These are phyloP conservation scores for Spilosoma lubricipeda DNA, from an alignment of 2,888 invertebrate species.

Conservation along the genomic window DNA sequence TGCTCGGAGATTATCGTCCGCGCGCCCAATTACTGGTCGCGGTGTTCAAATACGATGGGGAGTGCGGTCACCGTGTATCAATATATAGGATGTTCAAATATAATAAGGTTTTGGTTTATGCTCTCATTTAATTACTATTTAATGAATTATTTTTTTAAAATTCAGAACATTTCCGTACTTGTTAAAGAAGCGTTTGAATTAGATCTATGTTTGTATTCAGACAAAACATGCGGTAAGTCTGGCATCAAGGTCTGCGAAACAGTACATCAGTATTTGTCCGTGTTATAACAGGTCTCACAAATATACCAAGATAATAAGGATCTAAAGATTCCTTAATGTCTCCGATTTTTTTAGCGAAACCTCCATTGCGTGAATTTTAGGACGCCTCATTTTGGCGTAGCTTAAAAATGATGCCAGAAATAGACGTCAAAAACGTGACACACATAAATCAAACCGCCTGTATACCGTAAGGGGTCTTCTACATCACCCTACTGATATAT, in stretches of 20 bases:
- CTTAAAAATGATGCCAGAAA: not conserved
- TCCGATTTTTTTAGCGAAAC: too few relatives aligned
- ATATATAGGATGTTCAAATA: slow-evolving; percentile 16
- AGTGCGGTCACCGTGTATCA: slow-evolving; percentile 20
- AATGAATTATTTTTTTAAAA: too few relatives aligned
- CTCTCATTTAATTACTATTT: not conserved
- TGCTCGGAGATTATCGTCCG: slow-evolving; percentile 63
- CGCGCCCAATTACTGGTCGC: slow-evolving; percentile 58
- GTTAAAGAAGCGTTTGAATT: too few relatives aligned
- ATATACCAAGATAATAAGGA: too few relatives aligned
- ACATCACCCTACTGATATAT: slow-evolving; percentile 22
- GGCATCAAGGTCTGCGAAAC: too few relatives aligned
- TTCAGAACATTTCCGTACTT: too few relatives aligned
- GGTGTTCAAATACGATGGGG: slow-evolving; percentile 34
- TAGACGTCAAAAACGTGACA: not conserved
- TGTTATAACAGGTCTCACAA: too few relatives aligned
- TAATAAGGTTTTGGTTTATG: not conserved
- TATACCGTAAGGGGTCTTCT: not conserved
- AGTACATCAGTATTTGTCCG: too few relatives aligned
- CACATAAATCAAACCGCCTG: slow-evolving; percentile 8
- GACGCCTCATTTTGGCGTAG: not conserved
- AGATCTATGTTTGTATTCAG: too few relatives aligned
- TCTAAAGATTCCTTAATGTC: too few relatives aligned
- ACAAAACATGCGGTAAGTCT: too few relatives aligned
- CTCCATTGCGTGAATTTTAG: too few relatives aligned